Percentiles rank a stretch among this genome's conserved stretches.
phyloP scores from a whole-genome alignment of 2,888 invertebrate species.

The Nomada fabriciana region DNA sequence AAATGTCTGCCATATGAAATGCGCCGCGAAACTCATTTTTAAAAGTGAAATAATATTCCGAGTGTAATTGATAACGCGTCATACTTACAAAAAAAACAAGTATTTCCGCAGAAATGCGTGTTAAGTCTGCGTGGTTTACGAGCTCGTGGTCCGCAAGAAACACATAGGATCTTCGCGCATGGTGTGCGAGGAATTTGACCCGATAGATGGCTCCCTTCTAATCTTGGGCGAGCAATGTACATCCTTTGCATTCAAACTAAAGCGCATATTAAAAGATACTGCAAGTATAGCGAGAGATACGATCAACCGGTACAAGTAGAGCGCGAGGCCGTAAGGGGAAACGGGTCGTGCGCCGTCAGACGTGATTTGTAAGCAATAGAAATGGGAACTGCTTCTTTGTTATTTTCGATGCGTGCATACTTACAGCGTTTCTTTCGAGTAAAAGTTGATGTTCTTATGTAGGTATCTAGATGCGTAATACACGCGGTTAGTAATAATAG shows the following conservation, averaged over 20 bases:
- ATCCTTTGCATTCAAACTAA: constrained; percentile 13
- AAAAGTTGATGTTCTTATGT: not conserved
- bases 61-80: not conserved
- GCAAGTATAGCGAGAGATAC: constrained; percentile 11
- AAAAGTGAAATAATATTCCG: no score
- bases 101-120: not conserved
- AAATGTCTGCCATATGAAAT: no score
- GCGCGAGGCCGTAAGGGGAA: constrained; percentile 4
- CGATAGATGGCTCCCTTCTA: constrained; percentile 16
- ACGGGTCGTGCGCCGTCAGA: constrained; percentile 23
- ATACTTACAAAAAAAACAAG: no score
- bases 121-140: constrained; percentile 3
- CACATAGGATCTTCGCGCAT: not conserved
- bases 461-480: no score
- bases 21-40: no score
- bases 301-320: not conserved
- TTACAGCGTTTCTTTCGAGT: not conserved
- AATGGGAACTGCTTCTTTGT: not conserved
- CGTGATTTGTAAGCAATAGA: not conserved
- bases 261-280: constrained; percentile 19
- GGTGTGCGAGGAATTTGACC: constrained; percentile 6
- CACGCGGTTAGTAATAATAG: no score
- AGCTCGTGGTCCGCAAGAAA: not conserved
- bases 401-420: not conserved
- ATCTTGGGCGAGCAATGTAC: constrained; percentile 2